Conservation (phyloP, 2,888 invertebrate species). For the Epinotia brunnichana region DNA sequence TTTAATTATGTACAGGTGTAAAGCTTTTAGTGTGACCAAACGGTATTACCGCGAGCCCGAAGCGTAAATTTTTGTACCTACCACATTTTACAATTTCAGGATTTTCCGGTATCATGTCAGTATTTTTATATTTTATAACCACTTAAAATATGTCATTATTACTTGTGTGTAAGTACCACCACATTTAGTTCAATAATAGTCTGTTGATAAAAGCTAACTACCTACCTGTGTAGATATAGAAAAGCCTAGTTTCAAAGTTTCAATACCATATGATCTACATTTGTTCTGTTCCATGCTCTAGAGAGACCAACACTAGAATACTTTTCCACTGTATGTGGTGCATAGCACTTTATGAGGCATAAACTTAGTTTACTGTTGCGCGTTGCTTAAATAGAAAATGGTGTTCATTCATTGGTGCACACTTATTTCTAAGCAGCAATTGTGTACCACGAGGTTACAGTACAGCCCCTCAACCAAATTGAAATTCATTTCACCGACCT, state of each 20-base stretch:
- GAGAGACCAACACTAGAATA: slow-evolving; percentile 18
- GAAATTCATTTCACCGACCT: neutral
- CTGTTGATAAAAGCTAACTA: neutral
- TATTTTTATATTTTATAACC: neutral
- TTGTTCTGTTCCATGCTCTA: slow-evolving; percentile 11
- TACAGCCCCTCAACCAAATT: neutral
- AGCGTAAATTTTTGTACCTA: too few relatives aligned
- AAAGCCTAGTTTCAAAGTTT: slow-evolving; percentile 8
- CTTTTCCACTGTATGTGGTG: slow-evolving; percentile 14
- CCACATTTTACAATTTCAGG: too few relatives aligned
- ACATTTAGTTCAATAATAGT: neutral
- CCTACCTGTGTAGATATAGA: neutral
- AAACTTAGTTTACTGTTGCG: slow-evolving; percentile 11
- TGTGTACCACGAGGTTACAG: neutral
- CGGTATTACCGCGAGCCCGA: too few relatives aligned
- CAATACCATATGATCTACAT: slow-evolving; percentile 18
- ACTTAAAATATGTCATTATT: neutral
- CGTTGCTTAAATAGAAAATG: slow-evolving; percentile 16
- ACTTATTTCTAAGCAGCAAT: neutral
- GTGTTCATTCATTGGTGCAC: neutral
- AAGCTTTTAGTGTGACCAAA: too few relatives aligned
- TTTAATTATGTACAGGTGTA: too few relatives aligned
- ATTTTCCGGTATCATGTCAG: neutral
- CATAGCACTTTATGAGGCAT: slow-evolving; percentile 1
- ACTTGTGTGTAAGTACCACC: neutral